Percentiles rank a stretch among this genome's conserved stretches.
Evolutionary conservation across 2,113 vertebrate genomes (phyloP).

Genomic region (Equus przewalskii): DNA sequence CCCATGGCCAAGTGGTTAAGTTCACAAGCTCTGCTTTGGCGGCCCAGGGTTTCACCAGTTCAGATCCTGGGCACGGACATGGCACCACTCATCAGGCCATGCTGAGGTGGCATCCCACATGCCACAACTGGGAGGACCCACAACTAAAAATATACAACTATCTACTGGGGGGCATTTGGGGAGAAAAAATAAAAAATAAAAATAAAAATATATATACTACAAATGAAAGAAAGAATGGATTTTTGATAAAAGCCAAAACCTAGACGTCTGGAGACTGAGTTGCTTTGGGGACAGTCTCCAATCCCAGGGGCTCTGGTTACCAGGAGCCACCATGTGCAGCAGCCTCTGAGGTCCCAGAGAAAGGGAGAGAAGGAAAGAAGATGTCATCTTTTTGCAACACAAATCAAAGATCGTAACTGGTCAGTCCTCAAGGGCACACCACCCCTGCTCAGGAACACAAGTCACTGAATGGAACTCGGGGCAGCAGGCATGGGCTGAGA

Average conservation of each 20-base stretch:
- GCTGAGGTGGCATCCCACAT: no score
- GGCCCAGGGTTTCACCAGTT: no score
- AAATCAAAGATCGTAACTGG: background rate
- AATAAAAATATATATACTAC: background rate
- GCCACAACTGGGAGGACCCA: no score
- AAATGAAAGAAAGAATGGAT: background rate
- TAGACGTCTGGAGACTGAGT: background rate
- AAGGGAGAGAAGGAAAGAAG: background rate
- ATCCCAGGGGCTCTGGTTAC: background rate
- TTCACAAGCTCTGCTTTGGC: no score
- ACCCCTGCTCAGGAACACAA: background rate
- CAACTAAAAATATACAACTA: no score
- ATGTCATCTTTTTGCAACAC: background rate
- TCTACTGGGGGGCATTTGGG: no score
- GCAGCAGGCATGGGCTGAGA: background rate
- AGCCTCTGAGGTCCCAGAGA: background rate
- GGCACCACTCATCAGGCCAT: no score
- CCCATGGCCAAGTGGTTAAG: no score
- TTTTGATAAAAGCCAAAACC: background rate
- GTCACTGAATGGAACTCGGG: rapidly evolving
- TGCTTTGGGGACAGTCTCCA: background rate
- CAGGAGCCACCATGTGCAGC: background rate
- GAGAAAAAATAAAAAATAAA: no score
- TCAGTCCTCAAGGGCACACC: background rate
- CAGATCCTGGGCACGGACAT: no score